Evolutionary conservation across 2,888 invertebrate genomes (phyloP), one percentile per base, ranked within the genome.

Genomic region (Macrophya alboannulata): DNA sequence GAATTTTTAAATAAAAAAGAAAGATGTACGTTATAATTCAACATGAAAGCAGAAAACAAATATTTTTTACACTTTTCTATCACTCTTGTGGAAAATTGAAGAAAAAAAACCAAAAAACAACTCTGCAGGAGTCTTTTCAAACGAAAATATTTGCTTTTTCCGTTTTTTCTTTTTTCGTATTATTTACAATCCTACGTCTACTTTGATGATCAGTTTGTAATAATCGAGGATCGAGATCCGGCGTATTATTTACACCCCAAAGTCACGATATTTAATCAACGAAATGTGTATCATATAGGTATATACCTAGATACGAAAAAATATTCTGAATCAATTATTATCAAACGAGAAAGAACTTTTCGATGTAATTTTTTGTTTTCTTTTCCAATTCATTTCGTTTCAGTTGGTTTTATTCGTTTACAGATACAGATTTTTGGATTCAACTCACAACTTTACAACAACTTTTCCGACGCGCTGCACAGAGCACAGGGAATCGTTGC

Each of bases 381-480:
- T 17, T 45, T 10, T 12, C 15, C 15, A 17, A 51, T 55, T 55
- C n/a, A n/a, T n/a, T n/a, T 48, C 12, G 2, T 37, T 68, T 68
- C 17, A n/a, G 17, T 68, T 17, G 5, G 12, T 37, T 68, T 1
- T 12, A 37, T 45, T 48, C 15, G 15, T 12, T 68, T 68, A 68
- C 96, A 99, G 99, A 97, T 99, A 93, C 99, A 99, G 96, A 97
- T 99, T 95, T 98, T 99, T 94, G 99, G 99, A 91, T 99, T 98
- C 96, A 99, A 99, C 95, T 98, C 98, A 86, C 99, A 99, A 94
- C 96, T 99, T 89, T 99, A 99, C 95, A 97, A 97, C 92, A 99
- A 99, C 95, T 98, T 98, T 95, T 97, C 98, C 85, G 98, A 99
- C 94, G 99, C 99, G 88, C 95, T 98, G 91, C 97, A 97, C 93